Percentiles rank a stretch among this genome's conserved stretches.
These are phyloP conservation scores for Zosterops pallidus DNA, from an alignment of 2,113 vertebrate genomes.

Conservation along the genomic window DNA sequence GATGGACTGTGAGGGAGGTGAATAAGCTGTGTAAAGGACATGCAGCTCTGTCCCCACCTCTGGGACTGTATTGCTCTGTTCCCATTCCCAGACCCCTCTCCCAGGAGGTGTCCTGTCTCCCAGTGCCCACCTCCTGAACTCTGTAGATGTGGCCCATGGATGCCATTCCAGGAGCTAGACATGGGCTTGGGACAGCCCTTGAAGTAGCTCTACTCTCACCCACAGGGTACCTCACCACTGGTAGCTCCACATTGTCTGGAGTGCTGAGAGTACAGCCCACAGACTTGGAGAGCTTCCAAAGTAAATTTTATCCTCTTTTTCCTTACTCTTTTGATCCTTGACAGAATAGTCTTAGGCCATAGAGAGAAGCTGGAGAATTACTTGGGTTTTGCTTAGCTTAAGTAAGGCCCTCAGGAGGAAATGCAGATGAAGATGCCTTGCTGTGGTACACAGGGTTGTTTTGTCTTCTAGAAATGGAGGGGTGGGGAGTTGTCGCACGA, in stretches of 20 bases:
- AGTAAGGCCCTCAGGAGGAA: neutral
- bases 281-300: neutral
- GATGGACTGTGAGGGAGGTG: neutral
- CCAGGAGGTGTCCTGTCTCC: neutral
- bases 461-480: neutral
- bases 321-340: neutral
- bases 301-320: neutral
- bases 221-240: neutral
- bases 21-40: neutral
- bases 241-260: rapidly evolving
- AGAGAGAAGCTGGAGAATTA: neutral
- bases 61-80: neutral
- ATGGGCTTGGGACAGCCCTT: neutral
- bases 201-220: neutral
- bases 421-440: neutral
- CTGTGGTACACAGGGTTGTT: neutral
- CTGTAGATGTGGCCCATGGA: neutral
- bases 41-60: neutral
- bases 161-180: neutral
- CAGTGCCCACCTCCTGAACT: too few relatives aligned
- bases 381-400: neutral
- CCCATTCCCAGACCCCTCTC: rapidly evolving
- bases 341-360: neutral
- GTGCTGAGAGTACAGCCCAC: neutral
- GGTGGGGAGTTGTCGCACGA: neutral